A percentile compares a stretch with the other conserved stretches of the same genome.
These are phyloP conservation scores for Mythimna lalbum DNA, from an alignment of 2,888 invertebrate species.

Conservation along the genomic window DNA sequence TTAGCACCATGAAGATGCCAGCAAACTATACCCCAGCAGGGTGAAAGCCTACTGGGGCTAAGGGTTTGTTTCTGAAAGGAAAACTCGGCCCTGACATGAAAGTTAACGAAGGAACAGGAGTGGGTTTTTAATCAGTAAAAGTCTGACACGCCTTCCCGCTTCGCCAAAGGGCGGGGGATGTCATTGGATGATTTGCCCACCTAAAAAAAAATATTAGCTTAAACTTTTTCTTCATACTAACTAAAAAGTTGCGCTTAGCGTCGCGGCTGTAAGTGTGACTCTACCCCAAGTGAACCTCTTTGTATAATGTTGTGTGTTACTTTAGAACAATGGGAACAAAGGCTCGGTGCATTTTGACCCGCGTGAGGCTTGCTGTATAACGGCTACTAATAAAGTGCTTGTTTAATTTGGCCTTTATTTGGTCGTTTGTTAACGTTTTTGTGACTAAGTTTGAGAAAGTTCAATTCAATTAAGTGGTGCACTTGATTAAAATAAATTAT, in stretches of 20 bases:
- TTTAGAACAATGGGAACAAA: constrained; percentile 60
- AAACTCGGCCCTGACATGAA: too few relatives aligned
- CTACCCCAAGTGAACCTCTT: constrained; percentile 55
- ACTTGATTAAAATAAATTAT: constrained; percentile 1
- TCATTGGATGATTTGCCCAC: too few relatives aligned
- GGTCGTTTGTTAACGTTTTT: constrained; percentile 1
- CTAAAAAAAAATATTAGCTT: too few relatives aligned
- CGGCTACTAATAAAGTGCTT: constrained; percentile 34
- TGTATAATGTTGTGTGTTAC: constrained; percentile 41
- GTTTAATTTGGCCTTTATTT: constrained; percentile 37
- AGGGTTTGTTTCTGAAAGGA: too few relatives aligned
- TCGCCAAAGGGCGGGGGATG: too few relatives aligned
- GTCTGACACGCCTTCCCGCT: too few relatives aligned
- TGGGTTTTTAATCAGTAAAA: too few relatives aligned
- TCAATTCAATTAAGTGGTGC: constrained; percentile 5
- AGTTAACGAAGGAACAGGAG: too few relatives aligned
- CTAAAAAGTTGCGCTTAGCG: not conserved
- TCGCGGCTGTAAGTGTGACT: not conserved
- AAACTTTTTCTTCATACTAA: too few relatives aligned
- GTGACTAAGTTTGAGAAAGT: not conserved
- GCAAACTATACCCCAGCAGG: too few relatives aligned
- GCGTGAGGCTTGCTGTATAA: constrained; percentile 6
- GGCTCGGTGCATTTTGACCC: constrained; percentile 54
- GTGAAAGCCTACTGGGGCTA: too few relatives aligned
- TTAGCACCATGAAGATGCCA: too few relatives aligned